Evolutionary conservation across 1,140 invertebrate species (phyloP), one percentile per base, ranked within the genome.

Genomic region (Ooceraea biroi): DNA sequence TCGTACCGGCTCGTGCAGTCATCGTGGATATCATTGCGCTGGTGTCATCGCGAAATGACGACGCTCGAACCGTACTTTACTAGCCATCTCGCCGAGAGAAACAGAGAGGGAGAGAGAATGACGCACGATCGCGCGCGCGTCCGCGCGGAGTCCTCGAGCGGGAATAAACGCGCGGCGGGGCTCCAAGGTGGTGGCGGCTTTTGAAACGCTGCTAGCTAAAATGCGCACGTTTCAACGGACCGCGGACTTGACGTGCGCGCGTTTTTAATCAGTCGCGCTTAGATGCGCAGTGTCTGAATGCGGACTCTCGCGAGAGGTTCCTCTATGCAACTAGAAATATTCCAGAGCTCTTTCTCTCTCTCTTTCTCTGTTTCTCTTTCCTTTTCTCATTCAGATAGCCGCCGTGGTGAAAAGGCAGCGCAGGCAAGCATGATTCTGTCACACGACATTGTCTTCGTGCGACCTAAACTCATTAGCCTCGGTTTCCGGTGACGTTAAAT

Each of bases 401-500:
- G 69, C 30, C 27, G 41, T 52, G 25, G 4, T 74, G 78, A 63
- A 82, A 74, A 60, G 78, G 27, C 50, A 41, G 44, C 36, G n/a
- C n/a, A 36, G 22, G 55, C 71, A n/a, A 10, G 22, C 27, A 5
- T 27, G 50, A 30, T 30, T 11, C 60, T n/a, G 30, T 73, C 77
- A 41, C 46, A n/a, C 27, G 82, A 73, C 19, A 77, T 87, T 76
- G 74, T 78, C 66, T 77, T 72, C 36, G 52, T 41, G 41, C 55
- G 41, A 14, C 25, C 71, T 88, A 87, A 89, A 85, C 76, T 89
- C 74, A 80, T 89, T 88, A 82, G 41, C 66, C 36, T 65, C 36
- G 71, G 60, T 60, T 85, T 88, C 71, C 61, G 82, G 60, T 55
- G 72, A 58, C 76, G 85, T 90, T 85, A 90, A 90, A 88, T 77